phyloP scores from a whole-genome alignment of 2,797 vertebrate species.

The Arnoldichthys spilopterus region DNA sequence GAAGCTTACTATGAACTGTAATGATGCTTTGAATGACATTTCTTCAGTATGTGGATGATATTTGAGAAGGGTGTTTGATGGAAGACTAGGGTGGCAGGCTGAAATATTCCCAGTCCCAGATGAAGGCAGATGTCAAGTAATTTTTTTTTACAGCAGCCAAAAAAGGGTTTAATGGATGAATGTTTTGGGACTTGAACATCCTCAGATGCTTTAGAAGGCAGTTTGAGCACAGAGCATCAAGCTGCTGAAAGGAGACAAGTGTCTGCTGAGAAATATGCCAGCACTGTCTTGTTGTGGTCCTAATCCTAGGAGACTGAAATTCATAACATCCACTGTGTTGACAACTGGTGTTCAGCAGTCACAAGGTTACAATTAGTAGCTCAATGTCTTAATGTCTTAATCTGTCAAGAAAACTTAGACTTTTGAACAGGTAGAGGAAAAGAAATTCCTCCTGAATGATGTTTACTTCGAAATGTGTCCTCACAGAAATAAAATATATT shows the following conservation, averaged over 20 bases:
- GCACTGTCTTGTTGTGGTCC: slow-evolving; percentile 34
- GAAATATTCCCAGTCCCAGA: slow-evolving; percentile 58
- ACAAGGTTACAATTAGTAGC: not conserved
- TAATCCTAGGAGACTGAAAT: slow-evolving; percentile 43
- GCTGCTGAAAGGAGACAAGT: slow-evolving; percentile 63
- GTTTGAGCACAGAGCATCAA: slow-evolving; percentile 61
- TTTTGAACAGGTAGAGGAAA: not conserved
- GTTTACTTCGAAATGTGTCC: not conserved
- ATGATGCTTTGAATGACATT: slow-evolving; percentile 23
- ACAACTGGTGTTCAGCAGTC: slow-evolving; percentile 17
- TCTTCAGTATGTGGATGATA: slow-evolving; percentile 20
- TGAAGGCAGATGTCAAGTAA: slow-evolving; percentile 65
- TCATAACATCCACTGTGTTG: slow-evolving; percentile 30
- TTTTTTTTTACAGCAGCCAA: slow-evolving; percentile 69
- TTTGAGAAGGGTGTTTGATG: slow-evolving; percentile 42
- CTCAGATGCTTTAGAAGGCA: slow-evolving; percentile 57
- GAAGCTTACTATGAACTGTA: no score
- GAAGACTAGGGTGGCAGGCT: slow-evolving; percentile 56
- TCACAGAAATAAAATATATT: not conserved
- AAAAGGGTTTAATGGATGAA: slow-evolving; percentile 73
- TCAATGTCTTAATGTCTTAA: not conserved
- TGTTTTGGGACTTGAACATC: slow-evolving; percentile 71
- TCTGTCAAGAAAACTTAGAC: not conserved
- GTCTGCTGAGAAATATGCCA: slow-evolving; percentile 21
- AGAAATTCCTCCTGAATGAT: not conserved